Evolutionary conservation across 2,797 vertebrate species (phyloP).

Genomic region (Acomys russatus): DNA sequence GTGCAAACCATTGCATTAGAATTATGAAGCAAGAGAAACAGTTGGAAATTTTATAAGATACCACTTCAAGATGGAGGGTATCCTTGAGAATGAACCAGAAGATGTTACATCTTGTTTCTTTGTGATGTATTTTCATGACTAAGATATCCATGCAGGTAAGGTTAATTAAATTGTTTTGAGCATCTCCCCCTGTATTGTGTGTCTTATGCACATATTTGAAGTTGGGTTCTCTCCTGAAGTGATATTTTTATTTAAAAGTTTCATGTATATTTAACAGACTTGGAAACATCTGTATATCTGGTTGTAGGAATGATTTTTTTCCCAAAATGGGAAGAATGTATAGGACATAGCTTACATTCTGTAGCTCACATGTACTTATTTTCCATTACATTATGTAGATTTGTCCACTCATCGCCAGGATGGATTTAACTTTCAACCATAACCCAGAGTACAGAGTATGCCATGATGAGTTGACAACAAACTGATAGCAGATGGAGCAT

Average conservation of each 20-base stretch:
- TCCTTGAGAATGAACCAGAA: slow-evolving; percentile 89
- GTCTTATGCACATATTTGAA: slow-evolving; percentile 91
- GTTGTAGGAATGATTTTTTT: too few species aligned
- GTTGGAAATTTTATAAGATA: slow-evolving; percentile 86
- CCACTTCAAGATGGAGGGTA: slow-evolving; percentile 86
- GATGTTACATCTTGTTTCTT: slow-evolving; percentile 84
- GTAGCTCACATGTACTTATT: too few species aligned
- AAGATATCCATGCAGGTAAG: slow-evolving; percentile 90
- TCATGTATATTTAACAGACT: too few species aligned
- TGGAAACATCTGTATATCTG: too few species aligned
- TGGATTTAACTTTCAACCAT: too few species aligned
- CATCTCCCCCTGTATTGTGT: slow-evolving; percentile 90
- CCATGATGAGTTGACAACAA: neutral
- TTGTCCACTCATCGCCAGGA: too few species aligned
- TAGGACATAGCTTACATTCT: too few species aligned
- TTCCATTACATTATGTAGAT: too few species aligned
- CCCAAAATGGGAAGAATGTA: too few species aligned
- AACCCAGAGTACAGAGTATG: neutral
- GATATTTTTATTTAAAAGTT: too few species aligned
- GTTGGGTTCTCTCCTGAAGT: slow-evolving; percentile 88
- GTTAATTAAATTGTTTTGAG: slow-evolving; percentile 89
- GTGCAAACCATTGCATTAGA: slow-evolving; percentile 69
- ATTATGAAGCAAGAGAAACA: slow-evolving; percentile 81
- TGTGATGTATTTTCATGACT: slow-evolving; percentile 89
- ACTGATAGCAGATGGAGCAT: neutral